phyloP scores from a whole-genome alignment of 1,140 invertebrate species.

The Teleopsis dalmanni region DNA sequence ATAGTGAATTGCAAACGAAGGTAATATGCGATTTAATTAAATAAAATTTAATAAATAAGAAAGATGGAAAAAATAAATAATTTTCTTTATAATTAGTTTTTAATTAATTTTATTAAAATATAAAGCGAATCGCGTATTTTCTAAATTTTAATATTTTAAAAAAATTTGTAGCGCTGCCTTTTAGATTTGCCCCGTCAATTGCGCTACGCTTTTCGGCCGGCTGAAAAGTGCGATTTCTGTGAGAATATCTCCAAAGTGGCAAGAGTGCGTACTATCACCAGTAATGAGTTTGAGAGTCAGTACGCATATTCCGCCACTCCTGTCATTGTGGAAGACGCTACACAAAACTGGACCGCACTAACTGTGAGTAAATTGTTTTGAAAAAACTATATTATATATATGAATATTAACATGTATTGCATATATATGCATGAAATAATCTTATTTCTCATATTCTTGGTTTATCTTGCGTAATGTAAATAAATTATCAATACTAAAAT shows the following conservation, averaged over 20 bases:
- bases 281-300: constrained; percentile 58
- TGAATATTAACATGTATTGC: no score
- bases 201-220: constrained; percentile 59
- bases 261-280: constrained; percentile 56
- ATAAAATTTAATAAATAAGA: no score
- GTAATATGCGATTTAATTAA: no score
- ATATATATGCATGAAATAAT: no score
- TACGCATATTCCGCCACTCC: constrained; percentile 73
- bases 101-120: background rate
- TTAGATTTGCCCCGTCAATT: constrained; percentile 52
- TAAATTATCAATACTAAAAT: no score
- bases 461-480: no score
- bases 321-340: constrained; percentile 77
- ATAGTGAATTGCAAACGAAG: constrained; percentile 21
- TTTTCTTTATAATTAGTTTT: background rate
- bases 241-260: constrained; percentile 53
- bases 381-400: background rate
- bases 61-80: constrained; percentile 9
- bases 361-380: constrained; percentile 28
- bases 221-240: constrained; percentile 70
- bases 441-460: no score
- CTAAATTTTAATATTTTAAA: background rate
- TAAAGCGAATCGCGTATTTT: background rate
- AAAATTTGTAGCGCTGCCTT: constrained; percentile 49
- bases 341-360: constrained; percentile 67